Percentiles rank a stretch among this genome's conserved stretches.
Evolutionary conservation across 2,113 vertebrate genomes (phyloP).

Genomic region (Lycaon pictus): DNA sequence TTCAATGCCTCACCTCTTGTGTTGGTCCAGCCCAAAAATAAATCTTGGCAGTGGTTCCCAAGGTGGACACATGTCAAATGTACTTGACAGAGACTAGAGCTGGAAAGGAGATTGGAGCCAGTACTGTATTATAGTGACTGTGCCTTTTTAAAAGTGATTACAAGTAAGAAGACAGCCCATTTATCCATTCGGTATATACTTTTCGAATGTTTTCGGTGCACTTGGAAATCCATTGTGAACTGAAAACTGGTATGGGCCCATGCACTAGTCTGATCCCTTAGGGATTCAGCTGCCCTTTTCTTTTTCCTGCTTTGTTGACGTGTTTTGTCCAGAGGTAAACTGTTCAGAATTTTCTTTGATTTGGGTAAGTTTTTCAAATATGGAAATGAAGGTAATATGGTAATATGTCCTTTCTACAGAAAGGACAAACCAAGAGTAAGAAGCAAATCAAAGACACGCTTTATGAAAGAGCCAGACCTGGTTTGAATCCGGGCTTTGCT

Average conservation of each 20-base stretch:
- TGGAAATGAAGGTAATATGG: background rate
- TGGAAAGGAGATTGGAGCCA: background rate
- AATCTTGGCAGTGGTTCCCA: conserved; percentile 23
- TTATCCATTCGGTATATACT: background rate
- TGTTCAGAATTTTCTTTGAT: conserved; percentile 27
- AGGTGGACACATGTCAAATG: background rate
- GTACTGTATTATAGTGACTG: background rate
- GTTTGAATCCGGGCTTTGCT: background rate
- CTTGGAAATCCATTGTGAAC: background rate
- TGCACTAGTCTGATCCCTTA: background rate
- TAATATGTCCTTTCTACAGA: background rate
- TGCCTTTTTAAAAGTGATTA: conserved; percentile 3
- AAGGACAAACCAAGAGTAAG: background rate
- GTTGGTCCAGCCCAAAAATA: conserved; percentile 1
- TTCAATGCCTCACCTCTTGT: background rate
- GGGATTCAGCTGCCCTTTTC: background rate
- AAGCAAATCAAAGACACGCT: background rate
- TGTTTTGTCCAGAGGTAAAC: conserved; percentile 17
- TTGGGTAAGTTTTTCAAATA: background rate
- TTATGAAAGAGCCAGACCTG: background rate
- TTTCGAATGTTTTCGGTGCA: background rate
- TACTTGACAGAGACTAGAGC: background rate
- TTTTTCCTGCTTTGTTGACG: background rate
- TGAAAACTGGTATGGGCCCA: background rate
- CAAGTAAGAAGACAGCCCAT: background rate